Evolutionary conservation across 2,797 vertebrate species (phyloP).

Genomic region (Sphenopsis melanotis): DNA sequence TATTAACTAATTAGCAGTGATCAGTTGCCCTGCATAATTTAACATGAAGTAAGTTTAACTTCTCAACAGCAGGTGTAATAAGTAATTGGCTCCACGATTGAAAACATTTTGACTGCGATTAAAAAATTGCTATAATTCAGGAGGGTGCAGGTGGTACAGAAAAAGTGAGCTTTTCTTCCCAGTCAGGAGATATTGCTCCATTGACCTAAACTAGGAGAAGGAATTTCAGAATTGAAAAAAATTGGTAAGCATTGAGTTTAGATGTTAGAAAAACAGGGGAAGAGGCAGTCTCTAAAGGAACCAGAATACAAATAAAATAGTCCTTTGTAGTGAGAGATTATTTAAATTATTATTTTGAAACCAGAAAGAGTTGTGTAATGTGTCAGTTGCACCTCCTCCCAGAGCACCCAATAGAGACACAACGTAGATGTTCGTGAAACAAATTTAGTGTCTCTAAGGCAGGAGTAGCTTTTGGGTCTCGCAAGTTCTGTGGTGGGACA

Average conservation of each 20-base stretch:
- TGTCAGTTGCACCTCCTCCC: background rate
- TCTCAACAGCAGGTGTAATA: background rate
- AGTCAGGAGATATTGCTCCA: background rate
- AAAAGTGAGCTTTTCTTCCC: background rate
- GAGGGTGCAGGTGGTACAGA: background rate
- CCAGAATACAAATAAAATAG: background rate
- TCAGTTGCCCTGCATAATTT: background rate
- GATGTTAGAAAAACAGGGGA: background rate
- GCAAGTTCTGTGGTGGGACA: background rate
- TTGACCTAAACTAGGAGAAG: background rate
- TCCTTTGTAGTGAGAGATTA: background rate
- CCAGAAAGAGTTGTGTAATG: background rate
- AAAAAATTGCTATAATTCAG: background rate
- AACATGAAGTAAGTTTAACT: background rate
- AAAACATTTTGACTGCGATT: background rate
- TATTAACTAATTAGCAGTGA: background rate
- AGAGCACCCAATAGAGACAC: background rate
- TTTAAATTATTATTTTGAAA: background rate
- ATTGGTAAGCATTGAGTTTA: background rate
- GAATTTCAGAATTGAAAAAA: background rate
- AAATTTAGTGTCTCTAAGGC: background rate
- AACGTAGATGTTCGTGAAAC: background rate
- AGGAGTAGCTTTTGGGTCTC: background rate
- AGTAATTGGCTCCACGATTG: background rate
- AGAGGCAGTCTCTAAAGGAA: background rate